Percentiles rank a stretch among this genome's conserved stretches.
Conservation (phyloP, 2,888 invertebrate species). For the Scaptomyza parva region DNA sequence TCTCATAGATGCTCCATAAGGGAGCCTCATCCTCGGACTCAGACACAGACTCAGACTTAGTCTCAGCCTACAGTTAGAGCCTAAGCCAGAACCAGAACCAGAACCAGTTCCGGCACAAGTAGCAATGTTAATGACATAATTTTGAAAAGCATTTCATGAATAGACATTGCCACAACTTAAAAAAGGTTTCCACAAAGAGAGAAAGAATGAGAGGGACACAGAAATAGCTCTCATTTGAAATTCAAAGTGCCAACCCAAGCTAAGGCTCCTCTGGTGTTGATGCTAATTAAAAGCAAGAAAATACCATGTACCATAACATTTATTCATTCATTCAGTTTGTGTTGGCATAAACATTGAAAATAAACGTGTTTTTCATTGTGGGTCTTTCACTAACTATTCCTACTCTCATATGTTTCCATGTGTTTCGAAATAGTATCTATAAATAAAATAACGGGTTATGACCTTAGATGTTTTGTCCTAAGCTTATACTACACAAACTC, state of each 20-base stretch:
- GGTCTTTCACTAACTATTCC: neutral
- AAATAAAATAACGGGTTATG: neutral
- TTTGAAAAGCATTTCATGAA: constrained; percentile 72
- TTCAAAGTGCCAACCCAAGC: constrained; percentile 34
- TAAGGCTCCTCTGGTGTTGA: constrained; percentile 14
- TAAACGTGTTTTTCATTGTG: neutral
- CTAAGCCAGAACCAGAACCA: constrained; percentile 11
- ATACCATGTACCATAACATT: constrained; percentile 5
- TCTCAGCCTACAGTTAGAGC: neutral
- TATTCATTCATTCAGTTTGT: constrained; percentile 31
- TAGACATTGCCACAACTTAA: constrained; percentile 40
- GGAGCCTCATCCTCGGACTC: neutral
- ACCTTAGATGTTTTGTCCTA: neutral
- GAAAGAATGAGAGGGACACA: neutral
- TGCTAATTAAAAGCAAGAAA: constrained; percentile 26
- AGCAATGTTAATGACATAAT: constrained; percentile 79
- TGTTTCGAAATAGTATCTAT: neutral
- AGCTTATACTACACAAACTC: neutral
- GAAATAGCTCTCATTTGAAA: constrained; percentile 38
- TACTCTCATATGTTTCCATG: neutral
- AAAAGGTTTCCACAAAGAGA: neutral
- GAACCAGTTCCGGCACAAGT: constrained; percentile 63
- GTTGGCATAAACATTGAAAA: neutral
- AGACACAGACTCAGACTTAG: neutral
- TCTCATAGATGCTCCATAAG: constrained; percentile 16